Conservation (phyloP, 2,113 vertebrate species). For the Lamprotornis superbus region DNA sequence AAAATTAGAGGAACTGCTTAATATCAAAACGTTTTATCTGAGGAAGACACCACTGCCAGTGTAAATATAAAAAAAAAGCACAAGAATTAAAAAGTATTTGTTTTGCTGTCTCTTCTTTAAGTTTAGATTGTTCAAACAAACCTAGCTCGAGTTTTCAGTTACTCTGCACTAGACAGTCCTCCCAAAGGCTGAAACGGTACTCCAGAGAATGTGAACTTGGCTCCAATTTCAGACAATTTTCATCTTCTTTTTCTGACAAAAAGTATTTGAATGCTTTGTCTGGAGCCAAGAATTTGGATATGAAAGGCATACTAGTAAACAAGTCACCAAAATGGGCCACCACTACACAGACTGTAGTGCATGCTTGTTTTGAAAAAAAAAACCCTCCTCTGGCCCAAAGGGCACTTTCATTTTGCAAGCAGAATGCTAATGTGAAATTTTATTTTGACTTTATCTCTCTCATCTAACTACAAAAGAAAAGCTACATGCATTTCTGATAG, state of each 20-base stretch:
- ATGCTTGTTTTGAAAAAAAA: neutral
- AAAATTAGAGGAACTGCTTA: constrained; percentile 78
- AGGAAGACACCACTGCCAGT: constrained; percentile 70
- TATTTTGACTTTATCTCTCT: constrained; percentile 42
- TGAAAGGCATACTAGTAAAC: constrained; percentile 38
- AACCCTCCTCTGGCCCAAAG: neutral
- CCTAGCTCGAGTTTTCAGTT: constrained; percentile 27
- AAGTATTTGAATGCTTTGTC: constrained; percentile 31
- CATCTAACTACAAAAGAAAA: constrained; percentile 52
- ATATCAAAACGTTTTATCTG: constrained; percentile 73
- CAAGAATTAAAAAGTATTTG: constrained; percentile 70
- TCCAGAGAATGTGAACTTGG: constrained; percentile 54
- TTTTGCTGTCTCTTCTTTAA: constrained; percentile 69
- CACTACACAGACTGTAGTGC: neutral
- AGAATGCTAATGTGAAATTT: constrained; percentile 41
- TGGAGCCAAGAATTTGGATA: constrained; percentile 41
- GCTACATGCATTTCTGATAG: constrained; percentile 56
- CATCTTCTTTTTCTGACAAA: constrained; percentile 16
- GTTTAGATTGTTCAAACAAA: constrained; percentile 68
- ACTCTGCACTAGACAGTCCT: neutral
- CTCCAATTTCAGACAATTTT: constrained; percentile 50
- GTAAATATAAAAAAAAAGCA: constrained; percentile 71
- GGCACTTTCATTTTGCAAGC: constrained; percentile 19
- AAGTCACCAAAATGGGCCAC: constrained; percentile 13
- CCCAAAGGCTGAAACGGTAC: constrained; percentile 46